Conservation (phyloP, 35 echinoderm and acorn worm genomes). For the Anneissia japonica region DNA sequence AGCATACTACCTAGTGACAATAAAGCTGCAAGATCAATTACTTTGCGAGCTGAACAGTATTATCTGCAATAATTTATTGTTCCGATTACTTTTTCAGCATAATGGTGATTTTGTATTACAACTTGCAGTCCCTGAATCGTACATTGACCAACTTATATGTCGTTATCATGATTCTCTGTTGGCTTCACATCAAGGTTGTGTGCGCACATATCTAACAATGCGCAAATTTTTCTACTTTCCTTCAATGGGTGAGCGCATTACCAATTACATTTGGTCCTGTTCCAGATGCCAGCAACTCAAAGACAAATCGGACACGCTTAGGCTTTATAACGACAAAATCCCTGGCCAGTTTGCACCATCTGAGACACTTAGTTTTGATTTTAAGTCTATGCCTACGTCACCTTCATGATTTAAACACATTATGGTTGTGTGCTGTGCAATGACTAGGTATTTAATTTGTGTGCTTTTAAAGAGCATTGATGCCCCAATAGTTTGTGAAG, state of each 20-base stretch:
- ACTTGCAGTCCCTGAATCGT: neutral
- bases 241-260: neutral
- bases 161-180: neutral
- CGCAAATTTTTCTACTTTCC: neutral
- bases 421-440: neutral
- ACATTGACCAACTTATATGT: neutral
- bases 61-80: neutral
- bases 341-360: neutral
- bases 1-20: neutral
- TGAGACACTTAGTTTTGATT: neutral
- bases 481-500: slow-evolving; percentile 30
- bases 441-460: slow-evolving; percentile 30
- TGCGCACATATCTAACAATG: neutral
- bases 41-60: neutral
- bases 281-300: neutral
- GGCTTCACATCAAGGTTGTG: neutral
- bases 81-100: neutral
- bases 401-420: neutral
- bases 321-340: too few relatives aligned
- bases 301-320: too few relatives aligned
- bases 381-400: slow-evolving; percentile 6
- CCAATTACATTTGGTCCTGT: neutral
- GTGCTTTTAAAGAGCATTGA: slow-evolving; percentile 35
- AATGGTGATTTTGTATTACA: neutral
- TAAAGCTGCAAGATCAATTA: neutral